Conservation (phyloP, 92 coral and sea anemone genomes). For the Isaurus tuberculatus region DNA sequence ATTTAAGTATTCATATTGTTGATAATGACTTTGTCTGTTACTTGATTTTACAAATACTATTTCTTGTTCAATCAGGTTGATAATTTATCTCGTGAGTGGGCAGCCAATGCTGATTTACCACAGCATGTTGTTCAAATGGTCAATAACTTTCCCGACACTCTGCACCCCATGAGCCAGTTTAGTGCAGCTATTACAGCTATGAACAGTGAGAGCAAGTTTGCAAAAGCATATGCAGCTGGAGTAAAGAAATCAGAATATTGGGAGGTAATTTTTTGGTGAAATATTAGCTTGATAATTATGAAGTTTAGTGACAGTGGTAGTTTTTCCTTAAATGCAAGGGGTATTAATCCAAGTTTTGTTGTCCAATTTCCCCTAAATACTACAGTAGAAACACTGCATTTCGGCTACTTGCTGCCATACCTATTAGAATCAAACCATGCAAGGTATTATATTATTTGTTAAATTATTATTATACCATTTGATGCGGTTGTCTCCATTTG, state of each 20-base stretch:
- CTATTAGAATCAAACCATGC: too few relatives aligned
- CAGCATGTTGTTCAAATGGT: constrained; percentile 98
- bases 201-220: constrained; percentile 98
- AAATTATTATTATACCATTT: too few relatives aligned
- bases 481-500: too few relatives aligned
- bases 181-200: constrained; percentile 98
- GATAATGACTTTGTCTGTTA: neutral
- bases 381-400: too few relatives aligned
- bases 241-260: constrained; percentile 78
- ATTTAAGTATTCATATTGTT: too few relatives aligned
- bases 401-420: too few relatives aligned
- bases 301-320: too few relatives aligned
- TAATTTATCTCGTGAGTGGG: constrained; percentile 91
- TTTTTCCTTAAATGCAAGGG: too few relatives aligned
- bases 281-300: neutral
- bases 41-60: too few relatives aligned
- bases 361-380: too few relatives aligned
- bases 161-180: constrained; percentile 99
- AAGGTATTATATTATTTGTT: too few relatives aligned
- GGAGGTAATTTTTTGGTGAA: constrained; percentile 70
- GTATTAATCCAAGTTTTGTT: too few relatives aligned
- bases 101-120: constrained; percentile 93
- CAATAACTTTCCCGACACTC: constrained; percentile 94
- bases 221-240: constrained; percentile 86
- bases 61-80: constrained; percentile 70